Percentiles rank a stretch among this genome's conserved stretches.
These are phyloP conservation scores for Nymphalis urticae DNA, from an alignment of 2,888 invertebrate species.

Conservation along the genomic window DNA sequence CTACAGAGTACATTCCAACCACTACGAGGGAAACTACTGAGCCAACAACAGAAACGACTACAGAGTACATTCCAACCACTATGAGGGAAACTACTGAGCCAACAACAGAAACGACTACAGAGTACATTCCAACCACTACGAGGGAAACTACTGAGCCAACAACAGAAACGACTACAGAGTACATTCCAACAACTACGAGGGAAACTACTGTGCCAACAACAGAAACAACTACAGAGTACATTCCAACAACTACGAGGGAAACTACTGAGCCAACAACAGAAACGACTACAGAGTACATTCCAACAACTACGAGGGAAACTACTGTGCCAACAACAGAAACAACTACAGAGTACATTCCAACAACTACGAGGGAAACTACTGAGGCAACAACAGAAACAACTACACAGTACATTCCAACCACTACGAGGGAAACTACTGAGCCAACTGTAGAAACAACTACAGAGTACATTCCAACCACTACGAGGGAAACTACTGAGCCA, in stretches of 20 bases:
- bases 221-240: slow-evolving; percentile 5
- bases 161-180: slow-evolving; percentile 4
- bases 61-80: not conserved
- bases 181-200: too few relatives aligned
- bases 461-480: not conserved
- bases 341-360: not conserved
- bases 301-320: slow-evolving; percentile 3
- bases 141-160: not conserved
- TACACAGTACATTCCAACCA: slow-evolving; percentile 13
- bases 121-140: slow-evolving; percentile 3
- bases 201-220: slow-evolving; percentile 2
- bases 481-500: not conserved
- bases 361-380: not conserved
- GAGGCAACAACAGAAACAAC: not conserved
- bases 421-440: not conserved
- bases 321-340: slow-evolving; percentile 3
- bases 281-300: slow-evolving; percentile 1
- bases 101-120: not conserved
- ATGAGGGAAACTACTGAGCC: not conserved
- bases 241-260: not conserved
- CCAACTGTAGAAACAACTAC: not conserved
- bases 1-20: not conserved
- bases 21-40: not conserved
- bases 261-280: not conserved
- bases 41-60: not conserved